Evolutionary conservation across 2,888 invertebrate species (phyloP).

Genomic region (Drosophila kanekoi): DNA sequence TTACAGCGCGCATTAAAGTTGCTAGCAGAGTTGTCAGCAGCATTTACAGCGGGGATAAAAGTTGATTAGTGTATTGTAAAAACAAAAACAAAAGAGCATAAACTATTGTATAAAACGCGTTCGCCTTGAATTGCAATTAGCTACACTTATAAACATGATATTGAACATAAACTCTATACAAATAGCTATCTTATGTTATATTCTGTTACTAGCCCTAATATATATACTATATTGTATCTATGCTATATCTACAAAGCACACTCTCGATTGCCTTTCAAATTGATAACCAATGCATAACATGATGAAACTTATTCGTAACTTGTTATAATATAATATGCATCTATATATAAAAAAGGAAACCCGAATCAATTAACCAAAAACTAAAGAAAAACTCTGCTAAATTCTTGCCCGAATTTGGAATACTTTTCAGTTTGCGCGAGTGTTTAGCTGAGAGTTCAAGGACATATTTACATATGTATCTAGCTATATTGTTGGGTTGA

Average conservation of each 20-base stretch:
- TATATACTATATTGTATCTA: constrained; percentile 37
- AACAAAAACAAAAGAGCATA: background rate
- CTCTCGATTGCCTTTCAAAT: constrained; percentile 74
- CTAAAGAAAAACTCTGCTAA: constrained; percentile 7
- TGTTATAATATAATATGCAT: constrained; percentile 65
- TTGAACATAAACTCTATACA: constrained; percentile 6
- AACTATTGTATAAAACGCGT: constrained; percentile 36
- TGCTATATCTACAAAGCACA: constrained; percentile 47
- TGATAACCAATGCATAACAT: constrained; percentile 54
- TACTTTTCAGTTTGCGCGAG: background rate
- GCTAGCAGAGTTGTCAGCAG: constrained; percentile 39
- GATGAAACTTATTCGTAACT: constrained; percentile 64
- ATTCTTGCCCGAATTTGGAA: constrained; percentile 8
- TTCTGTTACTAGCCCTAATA: constrained; percentile 56
- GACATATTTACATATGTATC: constrained; percentile 68
- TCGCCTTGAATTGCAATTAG: constrained; percentile 31
- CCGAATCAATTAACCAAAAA: constrained; percentile 8
- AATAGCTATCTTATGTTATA: constrained; percentile 34
- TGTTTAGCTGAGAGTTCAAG: constrained; percentile 23
- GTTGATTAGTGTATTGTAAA: constrained; percentile 39
- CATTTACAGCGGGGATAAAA: constrained; percentile 21
- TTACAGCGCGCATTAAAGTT: constrained; percentile 30
- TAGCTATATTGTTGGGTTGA: constrained; percentile 76
- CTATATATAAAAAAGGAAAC: constrained; percentile 51
- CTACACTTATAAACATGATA: constrained; percentile 31